Conservation (phyloP, 2,113 vertebrate genomes). For the Aptenodytes forsteri region DNA sequence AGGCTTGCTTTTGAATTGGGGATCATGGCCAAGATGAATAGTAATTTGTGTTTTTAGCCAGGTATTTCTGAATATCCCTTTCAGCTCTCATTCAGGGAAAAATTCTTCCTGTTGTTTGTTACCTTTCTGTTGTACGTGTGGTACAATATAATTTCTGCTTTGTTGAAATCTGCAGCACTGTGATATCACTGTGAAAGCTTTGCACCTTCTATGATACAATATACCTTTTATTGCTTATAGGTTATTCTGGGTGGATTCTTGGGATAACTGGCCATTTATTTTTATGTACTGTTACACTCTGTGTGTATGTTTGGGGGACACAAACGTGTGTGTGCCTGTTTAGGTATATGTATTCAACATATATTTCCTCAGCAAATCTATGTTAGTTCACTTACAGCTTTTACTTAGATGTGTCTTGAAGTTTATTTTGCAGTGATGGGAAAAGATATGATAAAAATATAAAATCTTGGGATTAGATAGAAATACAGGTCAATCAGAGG, state of each 20-base stretch:
- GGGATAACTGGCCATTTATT: not conserved
- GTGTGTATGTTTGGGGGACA: not conserved
- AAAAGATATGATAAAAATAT: not conserved
- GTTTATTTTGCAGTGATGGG: not conserved
- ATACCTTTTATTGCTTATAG: not conserved
- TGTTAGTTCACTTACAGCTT: not conserved
- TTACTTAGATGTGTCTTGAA: not conserved
- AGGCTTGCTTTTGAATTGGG: not conserved
- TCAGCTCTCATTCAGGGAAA: not conserved
- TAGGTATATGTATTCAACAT: not conserved
- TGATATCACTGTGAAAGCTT: not conserved
- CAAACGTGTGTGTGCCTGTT: fast-evolving
- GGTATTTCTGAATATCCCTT: not conserved
- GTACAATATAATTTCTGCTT: not conserved
- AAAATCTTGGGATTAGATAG: not conserved
- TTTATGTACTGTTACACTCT: not conserved
- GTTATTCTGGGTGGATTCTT: not conserved
- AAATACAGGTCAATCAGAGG: not conserved
- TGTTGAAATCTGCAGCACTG: not conserved
- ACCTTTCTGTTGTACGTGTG: not conserved
- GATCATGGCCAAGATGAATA: not conserved
- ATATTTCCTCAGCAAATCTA: not conserved
- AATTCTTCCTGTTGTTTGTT: not conserved
- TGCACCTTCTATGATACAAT: not conserved
- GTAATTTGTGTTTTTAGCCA: not conserved